Conservation (phyloP, 1,140 invertebrate genomes). For the Notospermus geniculatus region DNA sequence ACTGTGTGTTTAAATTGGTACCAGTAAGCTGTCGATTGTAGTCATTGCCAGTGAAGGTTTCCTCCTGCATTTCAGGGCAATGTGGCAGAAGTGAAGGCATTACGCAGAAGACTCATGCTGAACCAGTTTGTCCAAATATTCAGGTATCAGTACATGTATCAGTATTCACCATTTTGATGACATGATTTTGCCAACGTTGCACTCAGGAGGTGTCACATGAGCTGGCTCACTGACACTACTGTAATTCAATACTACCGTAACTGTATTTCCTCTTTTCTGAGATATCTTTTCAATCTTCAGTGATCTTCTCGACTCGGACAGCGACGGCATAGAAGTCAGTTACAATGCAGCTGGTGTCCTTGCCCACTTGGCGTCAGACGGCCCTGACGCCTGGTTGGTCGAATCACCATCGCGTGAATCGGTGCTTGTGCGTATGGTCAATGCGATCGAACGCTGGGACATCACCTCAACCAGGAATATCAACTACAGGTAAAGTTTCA, state of each 20-base stretch:
- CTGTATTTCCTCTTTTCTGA: no score
- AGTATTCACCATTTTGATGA: no score
- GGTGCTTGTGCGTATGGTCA: constrained; percentile 70
- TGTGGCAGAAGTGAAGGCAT: constrained; percentile 85
- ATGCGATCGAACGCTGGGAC: constrained; percentile 85
- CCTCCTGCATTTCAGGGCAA: constrained; percentile 75
- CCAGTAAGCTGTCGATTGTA: no score
- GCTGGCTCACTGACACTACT: no score
- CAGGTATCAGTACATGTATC: constrained; percentile 42
- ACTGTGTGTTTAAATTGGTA: no score
- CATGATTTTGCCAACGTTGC: no score
- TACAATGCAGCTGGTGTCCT: constrained; percentile 96
- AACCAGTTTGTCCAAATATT: constrained; percentile 82
- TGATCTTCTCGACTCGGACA: constrained; percentile 75
- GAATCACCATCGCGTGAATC: constrained; percentile 67
- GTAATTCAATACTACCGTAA: no score
- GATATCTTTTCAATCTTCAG: constrained; percentile 51
- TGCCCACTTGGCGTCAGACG: constrained; percentile 92
- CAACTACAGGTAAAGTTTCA: constrained; percentile 87
- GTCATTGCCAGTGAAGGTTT: no score
- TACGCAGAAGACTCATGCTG: constrained; percentile 84
- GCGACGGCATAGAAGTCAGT: constrained; percentile 94
- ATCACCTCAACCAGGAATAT: constrained; percentile 85
- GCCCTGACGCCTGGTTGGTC: constrained; percentile 77
- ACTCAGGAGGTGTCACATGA: no score